Evolutionary conservation across 2,113 vertebrate species (phyloP).

Genomic region (Willisornis vidua): DNA sequence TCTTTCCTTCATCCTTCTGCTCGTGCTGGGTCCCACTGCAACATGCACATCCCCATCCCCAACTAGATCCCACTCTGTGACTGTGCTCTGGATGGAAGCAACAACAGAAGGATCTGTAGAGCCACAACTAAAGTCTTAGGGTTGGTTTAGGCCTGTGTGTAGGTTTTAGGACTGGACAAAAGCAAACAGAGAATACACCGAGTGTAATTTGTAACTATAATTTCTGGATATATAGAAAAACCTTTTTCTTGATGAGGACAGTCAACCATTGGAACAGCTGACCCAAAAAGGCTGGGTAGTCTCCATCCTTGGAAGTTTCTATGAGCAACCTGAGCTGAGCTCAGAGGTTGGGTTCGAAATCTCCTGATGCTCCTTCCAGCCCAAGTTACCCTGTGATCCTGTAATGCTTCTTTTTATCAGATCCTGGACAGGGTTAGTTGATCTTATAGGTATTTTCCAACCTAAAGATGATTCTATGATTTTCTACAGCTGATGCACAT

Average conservation of each 20-base stretch:
- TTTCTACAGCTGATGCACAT: neutral
- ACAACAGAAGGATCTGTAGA: neutral
- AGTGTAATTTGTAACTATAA: neutral
- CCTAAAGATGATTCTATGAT: neutral
- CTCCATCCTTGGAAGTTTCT: neutral
- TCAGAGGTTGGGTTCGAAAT: neutral
- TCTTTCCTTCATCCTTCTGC: neutral
- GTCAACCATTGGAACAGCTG: accelerated
- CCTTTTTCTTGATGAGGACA: neutral
- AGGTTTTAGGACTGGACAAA: neutral
- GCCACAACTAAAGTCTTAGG: neutral
- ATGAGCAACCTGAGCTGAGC: neutral
- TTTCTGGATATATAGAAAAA: neutral
- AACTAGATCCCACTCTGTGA: neutral
- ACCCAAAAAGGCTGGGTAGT: neutral
- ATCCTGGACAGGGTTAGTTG: neutral
- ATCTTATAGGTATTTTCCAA: neutral
- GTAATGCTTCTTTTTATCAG: neutral
- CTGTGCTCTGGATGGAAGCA: neutral
- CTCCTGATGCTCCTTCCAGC: neutral
- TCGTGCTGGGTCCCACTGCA: neutral
- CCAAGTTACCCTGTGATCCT: neutral
- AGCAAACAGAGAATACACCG: neutral
- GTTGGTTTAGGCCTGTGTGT: neutral
- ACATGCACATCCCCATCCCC: accelerated